These are phyloP conservation scores for Axis porcinus DNA, from an alignment of 2,113 vertebrate genomes.

Conservation along the genomic window DNA sequence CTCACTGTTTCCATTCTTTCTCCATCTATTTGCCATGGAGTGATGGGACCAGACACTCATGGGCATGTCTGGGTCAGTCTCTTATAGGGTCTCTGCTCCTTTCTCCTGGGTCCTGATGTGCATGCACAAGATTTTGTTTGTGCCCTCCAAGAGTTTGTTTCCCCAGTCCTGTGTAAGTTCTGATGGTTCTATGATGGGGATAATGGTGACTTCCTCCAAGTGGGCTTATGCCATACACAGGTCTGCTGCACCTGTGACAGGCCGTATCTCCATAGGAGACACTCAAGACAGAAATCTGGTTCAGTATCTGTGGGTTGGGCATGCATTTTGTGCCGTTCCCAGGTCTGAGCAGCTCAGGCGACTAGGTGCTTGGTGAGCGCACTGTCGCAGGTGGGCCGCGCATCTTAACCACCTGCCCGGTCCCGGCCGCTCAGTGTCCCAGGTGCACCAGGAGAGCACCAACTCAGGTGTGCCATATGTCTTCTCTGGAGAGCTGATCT, in stretches of 20 bases:
- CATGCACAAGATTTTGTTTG: not conserved
- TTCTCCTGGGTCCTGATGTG: not conserved
- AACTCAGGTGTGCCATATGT: not conserved
- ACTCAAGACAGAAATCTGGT: not conserved
- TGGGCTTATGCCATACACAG: not conserved
- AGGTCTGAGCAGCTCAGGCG: not conserved
- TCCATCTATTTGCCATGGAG: not conserved
- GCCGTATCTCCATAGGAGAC: not conserved
- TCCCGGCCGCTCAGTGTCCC: not conserved
- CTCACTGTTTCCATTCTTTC: not conserved
- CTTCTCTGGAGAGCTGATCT: not conserved
- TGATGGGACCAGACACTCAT: not conserved
- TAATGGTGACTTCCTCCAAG: not conserved
- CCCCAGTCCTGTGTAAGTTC: not conserved
- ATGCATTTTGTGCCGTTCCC: not conserved
- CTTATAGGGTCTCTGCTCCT: not conserved
- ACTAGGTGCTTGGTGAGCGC: not conserved
- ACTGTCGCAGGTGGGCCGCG: rapidly evolving
- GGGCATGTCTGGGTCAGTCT: not conserved
- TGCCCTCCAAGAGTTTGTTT: not conserved
- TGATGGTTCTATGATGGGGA: not conserved
- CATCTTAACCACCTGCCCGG: not conserved
- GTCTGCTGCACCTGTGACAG: not conserved
- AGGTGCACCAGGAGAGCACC: not conserved
- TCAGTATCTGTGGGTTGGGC: not conserved